Percentiles rank a stretch among this genome's conserved stretches.
Evolutionary conservation across 2,888 invertebrate species (phyloP).

Genomic region (Thymelicus acteon): DNA sequence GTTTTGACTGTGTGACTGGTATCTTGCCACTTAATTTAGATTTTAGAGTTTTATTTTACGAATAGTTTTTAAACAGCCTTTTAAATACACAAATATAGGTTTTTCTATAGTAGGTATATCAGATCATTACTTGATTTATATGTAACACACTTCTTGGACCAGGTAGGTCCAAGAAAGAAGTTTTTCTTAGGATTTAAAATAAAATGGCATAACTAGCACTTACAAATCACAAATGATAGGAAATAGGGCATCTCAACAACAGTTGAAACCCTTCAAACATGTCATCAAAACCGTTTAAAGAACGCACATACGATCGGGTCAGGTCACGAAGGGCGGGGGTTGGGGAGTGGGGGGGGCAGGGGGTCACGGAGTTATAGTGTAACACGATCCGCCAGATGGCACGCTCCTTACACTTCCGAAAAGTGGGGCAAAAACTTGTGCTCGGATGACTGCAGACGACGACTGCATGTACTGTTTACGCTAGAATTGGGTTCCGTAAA

Average conservation of each 20-base stretch:
- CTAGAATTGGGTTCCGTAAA: slow-evolving; percentile 14
- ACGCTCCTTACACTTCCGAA: slow-evolving; percentile 78
- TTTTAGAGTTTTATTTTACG: too few relatives aligned
- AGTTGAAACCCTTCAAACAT: slow-evolving; percentile 23
- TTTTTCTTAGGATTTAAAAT: not conserved
- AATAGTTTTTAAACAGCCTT: too few relatives aligned
- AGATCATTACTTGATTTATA: too few relatives aligned
- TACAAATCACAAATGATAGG: slow-evolving; percentile 4
- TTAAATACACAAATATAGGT: too few relatives aligned
- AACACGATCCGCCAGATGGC: slow-evolving; percentile 74
- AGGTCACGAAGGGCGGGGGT: slow-evolving; percentile 24
- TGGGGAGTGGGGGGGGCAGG: not conserved
- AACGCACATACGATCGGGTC: slow-evolving; percentile 26
- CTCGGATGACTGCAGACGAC: slow-evolving; percentile 21
- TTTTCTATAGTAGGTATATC: too few relatives aligned
- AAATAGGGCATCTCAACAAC: slow-evolving; percentile 14
- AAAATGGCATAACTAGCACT: not conserved
- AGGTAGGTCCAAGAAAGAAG: too few relatives aligned
- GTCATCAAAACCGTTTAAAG: slow-evolving; percentile 31
- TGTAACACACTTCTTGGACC: too few relatives aligned
- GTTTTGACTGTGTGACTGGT: not conserved
- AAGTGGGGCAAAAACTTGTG: slow-evolving; percentile 60
- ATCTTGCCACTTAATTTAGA: too few relatives aligned
- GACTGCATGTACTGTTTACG: slow-evolving; percentile 24
- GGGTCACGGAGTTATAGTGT: slow-evolving; percentile 44